Conservation (phyloP, 2,797 vertebrate species). For the Parambassis ranga region DNA sequence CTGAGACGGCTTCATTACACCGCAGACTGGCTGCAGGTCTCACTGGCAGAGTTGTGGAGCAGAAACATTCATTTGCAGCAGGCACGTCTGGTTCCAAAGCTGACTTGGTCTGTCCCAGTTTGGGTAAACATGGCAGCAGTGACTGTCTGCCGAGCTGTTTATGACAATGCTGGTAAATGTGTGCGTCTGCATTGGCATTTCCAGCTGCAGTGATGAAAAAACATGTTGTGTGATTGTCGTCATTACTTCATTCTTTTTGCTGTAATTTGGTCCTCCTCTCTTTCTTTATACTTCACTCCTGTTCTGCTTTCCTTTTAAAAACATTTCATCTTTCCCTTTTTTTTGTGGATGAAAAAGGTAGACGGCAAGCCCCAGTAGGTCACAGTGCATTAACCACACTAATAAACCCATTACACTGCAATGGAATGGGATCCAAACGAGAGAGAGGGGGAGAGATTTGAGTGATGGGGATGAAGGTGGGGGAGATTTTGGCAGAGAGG, state of each 20-base stretch:
- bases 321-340: constrained; percentile 6
- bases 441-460: constrained; percentile 40
- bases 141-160: neutral
- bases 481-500: constrained; percentile 35
- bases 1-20: constrained; percentile 38
- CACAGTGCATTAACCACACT: constrained; percentile 76
- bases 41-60: constrained; percentile 28
- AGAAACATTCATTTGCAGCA: constrained; percentile 30
- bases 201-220: neutral
- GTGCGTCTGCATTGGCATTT: neutral
- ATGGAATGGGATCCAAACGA: constrained; percentile 61
- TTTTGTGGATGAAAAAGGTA: constrained; percentile 46
- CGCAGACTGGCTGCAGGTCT: constrained; percentile 28
- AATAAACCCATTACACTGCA: constrained; percentile 72
- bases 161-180: neutral
- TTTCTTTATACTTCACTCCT: neutral
- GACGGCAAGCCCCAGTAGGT: constrained; percentile 55
- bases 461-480: constrained; percentile 53
- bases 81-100: constrained; percentile 32
- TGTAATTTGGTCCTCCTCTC: neutral
- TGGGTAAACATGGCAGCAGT: constrained; percentile 45
- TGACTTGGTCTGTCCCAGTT: constrained; percentile 33
- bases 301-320: constrained; percentile 38
- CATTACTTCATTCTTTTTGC: neutral
- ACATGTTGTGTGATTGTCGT: neutral